Evolutionary conservation across 2,797 vertebrate genomes (phyloP), one percentile per base, ranked within the genome.

Genomic region (Valencia hispanica): DNA sequence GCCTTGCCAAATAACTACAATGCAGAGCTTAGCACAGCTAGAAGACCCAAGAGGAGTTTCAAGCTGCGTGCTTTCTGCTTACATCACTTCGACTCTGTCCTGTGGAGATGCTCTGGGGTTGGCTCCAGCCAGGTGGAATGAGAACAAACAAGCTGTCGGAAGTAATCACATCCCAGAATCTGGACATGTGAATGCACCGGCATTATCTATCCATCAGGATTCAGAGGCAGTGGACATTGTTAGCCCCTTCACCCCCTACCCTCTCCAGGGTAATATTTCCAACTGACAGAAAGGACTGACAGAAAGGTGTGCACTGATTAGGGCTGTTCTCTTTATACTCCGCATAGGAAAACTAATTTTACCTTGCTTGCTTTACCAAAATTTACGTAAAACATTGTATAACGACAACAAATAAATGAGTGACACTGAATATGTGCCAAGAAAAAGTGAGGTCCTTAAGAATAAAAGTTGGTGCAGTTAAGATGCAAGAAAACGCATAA

Each of bases 81-180:
- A 77, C 72, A 71, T 74, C 25, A 73, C 41, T 83, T 77, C 71
- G 78, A 79, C 80, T 85, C 79, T 78, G 82, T 84, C 81, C 88
- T 85, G 88, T 86, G 81, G 89, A 82, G 86, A 73, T 50, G 85
- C 89, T 87, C 78, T 57, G 86, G 86, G 90, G 83, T 85, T 87
- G 82, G 80, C 89, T 91, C 77, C 89, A 92, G 80, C 94, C 93
- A 94, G 91, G 93, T 95, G 93, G 92, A 95, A 95, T 91, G 87
- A 93, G 93, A 95, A 93, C 93, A 95, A 95, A 94, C 93, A 94
- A 92, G 86, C 92, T 95, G 94, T 95, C 94, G 90, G 86, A 93
- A 91, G 88, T 91, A 91, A 95, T 96, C 91, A 92, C 85, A 86
- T 94, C 79, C 79, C 79, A 83, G 90, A 91, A 85, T 91, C 77